phyloP scores from a whole-genome alignment of 2,797 vertebrate genomes.

The Ispidina lecontei region DNA sequence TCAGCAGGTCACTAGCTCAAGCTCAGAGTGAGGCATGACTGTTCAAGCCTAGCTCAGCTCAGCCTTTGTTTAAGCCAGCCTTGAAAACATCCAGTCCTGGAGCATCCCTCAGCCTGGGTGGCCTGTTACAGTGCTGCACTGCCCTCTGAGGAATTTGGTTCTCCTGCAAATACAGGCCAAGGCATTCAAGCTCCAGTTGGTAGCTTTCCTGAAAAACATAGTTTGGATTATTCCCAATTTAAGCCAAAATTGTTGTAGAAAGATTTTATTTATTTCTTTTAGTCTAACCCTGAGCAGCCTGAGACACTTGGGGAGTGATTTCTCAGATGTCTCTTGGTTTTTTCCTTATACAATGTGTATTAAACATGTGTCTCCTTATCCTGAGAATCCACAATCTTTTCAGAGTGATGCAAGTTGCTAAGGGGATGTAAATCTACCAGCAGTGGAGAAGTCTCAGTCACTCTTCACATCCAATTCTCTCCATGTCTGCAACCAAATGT shows the following conservation, averaged over 20 bases:
- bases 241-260: background rate
- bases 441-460: background rate
- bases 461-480: background rate
- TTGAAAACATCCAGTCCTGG: background rate
- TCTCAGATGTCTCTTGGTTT: background rate
- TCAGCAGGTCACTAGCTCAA: background rate
- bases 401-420: background rate
- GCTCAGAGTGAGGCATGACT: background rate
- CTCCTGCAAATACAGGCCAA: background rate
- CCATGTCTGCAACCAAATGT: background rate
- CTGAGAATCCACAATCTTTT: background rate
- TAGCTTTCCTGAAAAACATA: background rate
- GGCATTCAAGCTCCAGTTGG: background rate
- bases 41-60: background rate
- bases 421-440: background rate
- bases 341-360: fast-evolving
- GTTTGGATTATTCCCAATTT: background rate
- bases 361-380: background rate
- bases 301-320: background rate
- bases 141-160: background rate
- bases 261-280: too few species aligned
- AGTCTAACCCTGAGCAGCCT: background rate
- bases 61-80: background rate
- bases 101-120: background rate
- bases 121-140: background rate